phyloP scores from a whole-genome alignment of 2,113 vertebrate species.

The Chelonoidis abingdonii region DNA sequence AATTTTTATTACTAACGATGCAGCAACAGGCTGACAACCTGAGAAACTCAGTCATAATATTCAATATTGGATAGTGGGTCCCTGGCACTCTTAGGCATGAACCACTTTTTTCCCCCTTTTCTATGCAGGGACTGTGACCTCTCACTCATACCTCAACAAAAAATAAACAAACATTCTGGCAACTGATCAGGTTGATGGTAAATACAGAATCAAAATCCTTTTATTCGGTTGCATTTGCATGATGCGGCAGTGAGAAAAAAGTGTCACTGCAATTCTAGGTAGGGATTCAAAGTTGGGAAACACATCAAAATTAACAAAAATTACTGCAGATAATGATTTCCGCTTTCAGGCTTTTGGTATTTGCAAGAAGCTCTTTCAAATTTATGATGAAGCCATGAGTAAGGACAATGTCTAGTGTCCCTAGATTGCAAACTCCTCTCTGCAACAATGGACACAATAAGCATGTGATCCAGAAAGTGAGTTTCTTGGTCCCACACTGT shows the following conservation, averaged over 20 bases:
- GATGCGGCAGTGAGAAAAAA: background rate
- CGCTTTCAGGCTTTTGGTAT: too few species aligned
- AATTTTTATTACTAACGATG: background rate
- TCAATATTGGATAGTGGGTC: background rate
- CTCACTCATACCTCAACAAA: background rate
- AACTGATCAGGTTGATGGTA: background rate
- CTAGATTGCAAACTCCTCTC: background rate
- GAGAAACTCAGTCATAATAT: background rate
- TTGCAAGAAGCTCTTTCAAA: too few species aligned
- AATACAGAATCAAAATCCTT: background rate
- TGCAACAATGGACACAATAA: background rate
- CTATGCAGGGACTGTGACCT: background rate
- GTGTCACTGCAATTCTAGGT: background rate
- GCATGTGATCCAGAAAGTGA: background rate
- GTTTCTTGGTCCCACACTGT: background rate
- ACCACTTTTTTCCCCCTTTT: background rate
- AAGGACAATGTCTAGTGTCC: background rate
- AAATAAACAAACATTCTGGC: too few species aligned
- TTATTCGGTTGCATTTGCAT: background rate
- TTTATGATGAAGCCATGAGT: too few species aligned
- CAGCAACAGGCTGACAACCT: background rate
- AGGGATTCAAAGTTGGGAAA: background rate
- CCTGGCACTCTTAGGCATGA: background rate
- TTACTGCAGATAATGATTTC: background rate
- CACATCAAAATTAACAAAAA: background rate